A percentile compares a stretch with the other conserved stretches of the same genome.
Conservation (phyloP, 1,140 invertebrate species). For the Drosophila bocki region DNA sequence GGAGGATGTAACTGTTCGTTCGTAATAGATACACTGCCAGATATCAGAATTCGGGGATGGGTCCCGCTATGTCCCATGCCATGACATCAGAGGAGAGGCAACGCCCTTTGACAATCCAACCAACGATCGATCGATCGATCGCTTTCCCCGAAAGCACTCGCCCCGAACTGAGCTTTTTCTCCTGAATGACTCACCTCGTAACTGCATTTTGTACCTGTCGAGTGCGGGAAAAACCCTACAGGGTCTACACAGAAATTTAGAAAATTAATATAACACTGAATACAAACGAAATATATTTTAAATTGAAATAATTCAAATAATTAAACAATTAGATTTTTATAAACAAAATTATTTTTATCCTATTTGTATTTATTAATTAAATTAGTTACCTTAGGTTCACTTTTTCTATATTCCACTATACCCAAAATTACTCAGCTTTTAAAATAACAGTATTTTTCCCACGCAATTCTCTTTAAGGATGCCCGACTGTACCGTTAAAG, state of each 20-base stretch:
- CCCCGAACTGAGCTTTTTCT: slow-evolving; percentile 30
- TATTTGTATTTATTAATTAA: not conserved
- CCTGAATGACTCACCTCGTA: slow-evolving; percentile 30
- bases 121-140: slow-evolving; percentile 12
- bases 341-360: too few species aligned
- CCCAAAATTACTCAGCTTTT: not conserved
- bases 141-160: slow-evolving; percentile 40
- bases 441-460: not conserved
- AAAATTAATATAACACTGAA: too few species aligned
- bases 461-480: not conserved
- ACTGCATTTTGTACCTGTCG: slow-evolving; percentile 18
- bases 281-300: too few species aligned
- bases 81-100: slow-evolving; percentile 36
- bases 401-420: not conserved
- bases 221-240: not conserved
- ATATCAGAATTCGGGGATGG: slow-evolving; percentile 12
- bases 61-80: not conserved
- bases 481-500: slow-evolving; percentile 16
- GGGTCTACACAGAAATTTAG: too few species aligned
- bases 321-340: too few species aligned
- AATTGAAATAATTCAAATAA: too few species aligned
- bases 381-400: too few species aligned
- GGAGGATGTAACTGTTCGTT: slow-evolving; percentile 77
- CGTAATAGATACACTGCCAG: slow-evolving; percentile 45
- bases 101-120: slow-evolving; percentile 23